These are phyloP conservation scores for Heliconius ismenius DNA, from an alignment of 2,888 invertebrate species.

Conservation along the genomic window DNA sequence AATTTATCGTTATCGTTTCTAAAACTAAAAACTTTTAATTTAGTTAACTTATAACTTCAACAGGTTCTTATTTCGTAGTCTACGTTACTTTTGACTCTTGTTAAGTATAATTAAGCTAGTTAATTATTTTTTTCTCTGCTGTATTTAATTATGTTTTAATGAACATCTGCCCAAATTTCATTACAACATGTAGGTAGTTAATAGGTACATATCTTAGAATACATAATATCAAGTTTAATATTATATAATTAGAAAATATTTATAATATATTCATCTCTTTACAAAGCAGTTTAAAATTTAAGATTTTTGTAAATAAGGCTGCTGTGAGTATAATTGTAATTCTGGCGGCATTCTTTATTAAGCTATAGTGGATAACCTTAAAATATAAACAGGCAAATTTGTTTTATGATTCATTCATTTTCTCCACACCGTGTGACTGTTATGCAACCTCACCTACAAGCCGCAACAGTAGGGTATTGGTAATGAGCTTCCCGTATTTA, in stretches of 20 bases:
- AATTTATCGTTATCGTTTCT: too few species aligned
- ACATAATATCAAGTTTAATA: not conserved
- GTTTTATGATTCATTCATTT: constrained; percentile 47
- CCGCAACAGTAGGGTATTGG: not conserved
- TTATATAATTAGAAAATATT: not conserved
- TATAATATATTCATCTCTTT: not conserved
- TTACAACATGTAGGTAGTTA: not conserved
- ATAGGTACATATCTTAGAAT: not conserved
- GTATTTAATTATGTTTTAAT: constrained; percentile 13
- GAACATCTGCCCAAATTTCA: constrained; percentile 4
- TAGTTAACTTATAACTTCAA: not conserved
- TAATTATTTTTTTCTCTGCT: constrained; percentile 8
- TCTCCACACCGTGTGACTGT: constrained; percentile 40
- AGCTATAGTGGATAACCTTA: constrained; percentile 37
- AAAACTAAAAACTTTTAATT: not conserved
- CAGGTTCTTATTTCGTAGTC: not conserved
- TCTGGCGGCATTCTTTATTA: constrained; percentile 3
- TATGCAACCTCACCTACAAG: constrained; percentile 19
- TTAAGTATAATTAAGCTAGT: constrained; percentile 6
- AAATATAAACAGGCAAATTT: constrained; percentile 38
- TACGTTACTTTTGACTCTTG: not conserved
- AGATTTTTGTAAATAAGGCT: not conserved
- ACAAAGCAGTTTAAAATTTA: not conserved
- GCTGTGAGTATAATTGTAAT: not conserved
- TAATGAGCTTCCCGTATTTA: constrained; percentile 36